Evolutionary conservation across 2,888 invertebrate genomes (phyloP), one percentile per base, ranked within the genome.

Genomic region (Nephrotoma appendiculata): DNA sequence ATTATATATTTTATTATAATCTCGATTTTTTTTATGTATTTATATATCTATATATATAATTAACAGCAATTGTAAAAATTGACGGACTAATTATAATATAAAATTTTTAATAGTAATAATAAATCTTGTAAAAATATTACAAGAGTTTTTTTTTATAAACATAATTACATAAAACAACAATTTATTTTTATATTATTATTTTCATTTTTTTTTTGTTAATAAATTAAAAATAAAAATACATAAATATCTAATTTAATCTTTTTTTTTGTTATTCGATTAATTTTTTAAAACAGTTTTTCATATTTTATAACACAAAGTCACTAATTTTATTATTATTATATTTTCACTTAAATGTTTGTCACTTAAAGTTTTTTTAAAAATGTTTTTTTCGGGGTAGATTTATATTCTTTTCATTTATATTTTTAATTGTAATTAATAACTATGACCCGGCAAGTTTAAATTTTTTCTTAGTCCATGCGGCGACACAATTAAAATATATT

Each of bases 401-500:
- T 86, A 84, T 42, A 15, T 52, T 48, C 12, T 87, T 87, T 19
- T 19, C 19, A 19, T 19, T 0, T 48, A 86, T 31, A 31, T 31
- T 31, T 2, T 31, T 31, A 31, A 31, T 31, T 31, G 1, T 31
- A 31, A 31, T 88, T 87, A 87, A 87, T 87, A 87, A 88, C 88
- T 88, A 88, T 88, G 87, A 88, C 86, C 87, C 87, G 85, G 87
- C 88, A 87, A 88, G 86, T 87, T 88, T 86, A 86, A 86, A 86
- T 85, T 86, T 85, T 48, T 86, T 86, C 86, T 86, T 87, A 87
- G 85, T 87, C 88, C 87, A 87, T 88, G 88, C 88, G 87, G 87
- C 87, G 87, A 88, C 87, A 88, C 19, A 19, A 84, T 84, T 84
- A 84, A 88, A 88, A 88, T 88, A 88, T 88, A 89, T 88, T 88